Base-by-base conservation (phyloP, 2,113 vertebrate species). In the Amphiprion percula region DNA sequence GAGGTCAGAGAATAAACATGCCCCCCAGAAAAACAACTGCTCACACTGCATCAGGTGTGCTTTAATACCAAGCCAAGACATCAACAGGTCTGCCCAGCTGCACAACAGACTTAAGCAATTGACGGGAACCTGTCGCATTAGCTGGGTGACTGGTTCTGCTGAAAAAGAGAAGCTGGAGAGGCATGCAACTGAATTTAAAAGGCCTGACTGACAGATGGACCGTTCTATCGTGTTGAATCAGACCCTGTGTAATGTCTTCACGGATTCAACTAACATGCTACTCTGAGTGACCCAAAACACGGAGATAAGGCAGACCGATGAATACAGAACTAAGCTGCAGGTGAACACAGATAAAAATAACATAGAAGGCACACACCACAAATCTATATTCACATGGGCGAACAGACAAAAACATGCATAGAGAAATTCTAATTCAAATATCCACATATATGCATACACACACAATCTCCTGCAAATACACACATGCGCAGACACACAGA, bases 31-130 rank as follows among this genome's bases (percentile, higher is more conserved):
- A 86, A 81, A 69, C 69, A 80, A 83, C 64, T 50, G 68, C 1
- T 10, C 33, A 28, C 54, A 7, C 21, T 54, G 80, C 86, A 80
- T 79, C 87, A 88, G 91, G 86, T 90, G 88, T 19, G 52, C 80
- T 82, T 87, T 73, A 33, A 74, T 55, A 54, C 30, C 21, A 17
- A 79, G 86, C 58, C 73, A 54, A 68, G 33, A 72, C 65, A 70
- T 70, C 87, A 87, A 85, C 88, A 89, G 85, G 85, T 89, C 66
- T 47, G 66, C 54, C 56, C 87, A 86, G 83, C 74, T 86, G 82
- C 74, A 72, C 37, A 30, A 26, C 80, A 66, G 66, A 82, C 67
- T 71, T 41, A 41, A 77, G 55, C 77, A 71, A 70, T 65, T 66
- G 66, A 80, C 77, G 77, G 37, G n/a, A 86, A 83, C 73, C 70